Evolutionary conservation across 2,113 vertebrate genomes (phyloP).

Genomic region (Percopsis transmontana): DNA sequence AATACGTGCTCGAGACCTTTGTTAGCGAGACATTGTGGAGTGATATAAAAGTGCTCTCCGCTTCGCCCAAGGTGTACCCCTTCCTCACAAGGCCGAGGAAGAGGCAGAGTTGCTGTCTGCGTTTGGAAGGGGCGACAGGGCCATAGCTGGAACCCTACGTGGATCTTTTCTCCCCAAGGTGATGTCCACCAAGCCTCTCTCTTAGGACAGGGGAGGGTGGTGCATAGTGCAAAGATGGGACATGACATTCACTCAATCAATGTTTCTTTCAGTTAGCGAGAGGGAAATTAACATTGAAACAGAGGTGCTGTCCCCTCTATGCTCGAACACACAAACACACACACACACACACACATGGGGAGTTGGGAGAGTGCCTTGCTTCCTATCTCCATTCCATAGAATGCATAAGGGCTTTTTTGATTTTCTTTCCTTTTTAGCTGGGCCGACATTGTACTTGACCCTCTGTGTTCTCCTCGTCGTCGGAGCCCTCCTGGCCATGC

Average conservation of each 20-base stretch:
- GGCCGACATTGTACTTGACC: constrained; percentile 97
- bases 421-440: constrained; percentile 79
- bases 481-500: constrained; percentile 88
- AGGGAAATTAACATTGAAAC: constrained; percentile 54
- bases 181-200: constrained; percentile 55
- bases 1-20: constrained; percentile 51
- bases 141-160: constrained; percentile 43
- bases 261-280: constrained; percentile 49
- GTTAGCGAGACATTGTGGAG: constrained; percentile 49
- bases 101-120: constrained; percentile 50
- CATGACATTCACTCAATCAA: constrained; percentile 60
- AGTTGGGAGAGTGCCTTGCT: constrained; percentile 44
- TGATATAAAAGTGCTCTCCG: constrained; percentile 56
- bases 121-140: constrained; percentile 54
- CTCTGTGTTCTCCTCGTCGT: constrained; percentile 94
- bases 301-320: constrained; percentile 45
- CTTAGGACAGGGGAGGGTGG: constrained; percentile 49
- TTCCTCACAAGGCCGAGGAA: constrained; percentile 21
- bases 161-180: constrained; percentile 57
- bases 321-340: constrained; percentile 18
- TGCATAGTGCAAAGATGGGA: constrained; percentile 75
- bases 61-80: constrained; percentile 18
- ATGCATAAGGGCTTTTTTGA: constrained; percentile 17
- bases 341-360: constrained; percentile 60
- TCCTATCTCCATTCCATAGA: constrained; percentile 66